Conservation (phyloP, 1,140 invertebrate species). For the Cotesia typhae region DNA sequence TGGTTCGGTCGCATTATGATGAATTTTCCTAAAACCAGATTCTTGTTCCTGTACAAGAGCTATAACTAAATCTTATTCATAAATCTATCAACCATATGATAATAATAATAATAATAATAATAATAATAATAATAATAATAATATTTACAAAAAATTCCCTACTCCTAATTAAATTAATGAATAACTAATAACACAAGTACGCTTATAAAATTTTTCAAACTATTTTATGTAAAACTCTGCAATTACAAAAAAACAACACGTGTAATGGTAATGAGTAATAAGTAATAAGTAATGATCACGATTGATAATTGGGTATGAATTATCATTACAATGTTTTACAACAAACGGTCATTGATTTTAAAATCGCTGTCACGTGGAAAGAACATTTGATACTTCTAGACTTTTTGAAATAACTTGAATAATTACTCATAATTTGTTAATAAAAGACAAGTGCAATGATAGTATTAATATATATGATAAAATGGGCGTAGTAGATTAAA, state of each 20-base stretch:
- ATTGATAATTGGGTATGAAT: slow-evolving; percentile 1
- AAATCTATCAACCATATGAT: background rate
- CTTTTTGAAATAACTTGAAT: background rate
- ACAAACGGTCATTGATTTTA: slow-evolving; percentile 22
- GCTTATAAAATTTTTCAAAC: no score
- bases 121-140: background rate
- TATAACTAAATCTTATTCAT: slow-evolving; percentile 1
- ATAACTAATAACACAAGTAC: no score
- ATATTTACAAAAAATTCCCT: no score
- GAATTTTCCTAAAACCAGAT: slow-evolving; percentile 59
- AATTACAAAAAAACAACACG: no score
- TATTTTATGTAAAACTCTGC: no score
- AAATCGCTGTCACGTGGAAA: slow-evolving; percentile 12
- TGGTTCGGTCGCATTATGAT: slow-evolving; percentile 46
- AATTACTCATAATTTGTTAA: no score
- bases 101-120: background rate
- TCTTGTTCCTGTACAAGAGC: slow-evolving; percentile 44
- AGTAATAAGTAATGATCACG: slow-evolving; percentile 1
- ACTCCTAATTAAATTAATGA: no score
- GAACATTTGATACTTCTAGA: no score
- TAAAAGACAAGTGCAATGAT: no score
- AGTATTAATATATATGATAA: no score
- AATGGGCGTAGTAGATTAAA: no score
- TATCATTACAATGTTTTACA: slow-evolving; percentile 4
- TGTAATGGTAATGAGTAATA: background rate